Evolutionary conservation across 2,888 invertebrate species (phyloP).

Genomic region (Nomada fucata): DNA sequence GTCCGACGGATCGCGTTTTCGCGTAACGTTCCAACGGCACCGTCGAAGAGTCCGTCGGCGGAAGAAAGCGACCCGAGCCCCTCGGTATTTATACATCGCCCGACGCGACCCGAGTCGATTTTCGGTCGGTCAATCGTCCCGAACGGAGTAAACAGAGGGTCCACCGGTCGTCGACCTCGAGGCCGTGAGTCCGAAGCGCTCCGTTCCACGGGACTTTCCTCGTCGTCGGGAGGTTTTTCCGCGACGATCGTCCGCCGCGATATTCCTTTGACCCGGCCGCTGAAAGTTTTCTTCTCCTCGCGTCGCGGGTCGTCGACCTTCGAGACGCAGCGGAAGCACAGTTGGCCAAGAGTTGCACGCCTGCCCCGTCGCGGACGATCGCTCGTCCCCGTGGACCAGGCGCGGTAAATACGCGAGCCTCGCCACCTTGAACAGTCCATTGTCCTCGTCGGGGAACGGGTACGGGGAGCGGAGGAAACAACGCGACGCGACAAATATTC

Average conservation of each 20-base stretch:
- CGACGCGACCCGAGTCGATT: too few relatives aligned
- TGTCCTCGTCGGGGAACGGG: constrained; percentile 32
- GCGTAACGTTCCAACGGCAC: too few relatives aligned
- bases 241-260: background rate
- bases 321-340: constrained; percentile 14
- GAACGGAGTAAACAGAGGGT: background rate
- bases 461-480: constrained; percentile 38
- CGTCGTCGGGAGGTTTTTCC: background rate
- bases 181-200: constrained; percentile 18
- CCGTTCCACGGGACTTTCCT: constrained; percentile 1
- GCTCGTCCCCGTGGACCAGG: constrained; percentile 34
- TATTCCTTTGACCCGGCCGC: background rate
- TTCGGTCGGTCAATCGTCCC: too few relatives aligned
- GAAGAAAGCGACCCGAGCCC: background rate
- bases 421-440: constrained; percentile 51
- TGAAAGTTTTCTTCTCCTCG: background rate
- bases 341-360: constrained; percentile 11
- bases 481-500: constrained; percentile 56
- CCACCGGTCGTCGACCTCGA: constrained; percentile 20
- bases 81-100: background rate
- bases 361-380: constrained; percentile 7
- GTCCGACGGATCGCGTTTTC: too few relatives aligned
- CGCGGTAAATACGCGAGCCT: constrained; percentile 10
- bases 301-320: constrained; percentile 38
- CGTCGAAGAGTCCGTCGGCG: background rate